These are phyloP conservation scores for Campoplex nolae DNA, from an alignment of 2,888 invertebrate genomes.

Conservation along the genomic window DNA sequence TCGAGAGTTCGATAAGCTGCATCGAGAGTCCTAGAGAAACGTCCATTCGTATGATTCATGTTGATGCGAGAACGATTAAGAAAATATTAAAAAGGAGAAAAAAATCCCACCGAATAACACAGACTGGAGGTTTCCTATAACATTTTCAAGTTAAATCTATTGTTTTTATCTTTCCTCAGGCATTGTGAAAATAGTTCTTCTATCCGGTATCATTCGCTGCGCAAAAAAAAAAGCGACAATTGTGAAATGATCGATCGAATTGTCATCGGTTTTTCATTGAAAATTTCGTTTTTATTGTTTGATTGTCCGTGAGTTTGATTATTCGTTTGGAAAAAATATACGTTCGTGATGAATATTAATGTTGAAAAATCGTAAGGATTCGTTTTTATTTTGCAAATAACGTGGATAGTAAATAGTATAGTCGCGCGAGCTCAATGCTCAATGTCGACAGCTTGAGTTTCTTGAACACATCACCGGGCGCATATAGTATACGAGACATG, in stretches of 20 bases:
- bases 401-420: not conserved
- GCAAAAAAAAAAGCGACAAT: not conserved
- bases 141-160: not conserved
- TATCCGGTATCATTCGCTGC: not conserved
- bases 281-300: not conserved
- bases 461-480: conserved; percentile 40
- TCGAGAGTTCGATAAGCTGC: not conserved
- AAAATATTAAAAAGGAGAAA: not conserved
- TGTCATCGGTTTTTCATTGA: not conserved
- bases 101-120: too few species aligned
- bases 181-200: not conserved
- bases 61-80: not conserved
- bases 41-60: too few species aligned
- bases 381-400: conserved; percentile 17
- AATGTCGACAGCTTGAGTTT: conserved; percentile 76
- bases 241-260: not conserved
- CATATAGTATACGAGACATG: conserved; percentile 31
- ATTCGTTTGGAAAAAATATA: not conserved
- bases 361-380: not conserved
- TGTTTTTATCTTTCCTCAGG: not conserved
- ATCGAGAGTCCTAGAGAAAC: too few species aligned
- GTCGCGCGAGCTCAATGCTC: conserved; percentile 72
- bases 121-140: not conserved
- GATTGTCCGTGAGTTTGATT: not conserved
- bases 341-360: conserved; percentile 1